Percentiles rank a stretch among this genome's conserved stretches.
phyloP scores from a whole-genome alignment of 2,797 vertebrate species.

The Enoplosus armatus region DNA sequence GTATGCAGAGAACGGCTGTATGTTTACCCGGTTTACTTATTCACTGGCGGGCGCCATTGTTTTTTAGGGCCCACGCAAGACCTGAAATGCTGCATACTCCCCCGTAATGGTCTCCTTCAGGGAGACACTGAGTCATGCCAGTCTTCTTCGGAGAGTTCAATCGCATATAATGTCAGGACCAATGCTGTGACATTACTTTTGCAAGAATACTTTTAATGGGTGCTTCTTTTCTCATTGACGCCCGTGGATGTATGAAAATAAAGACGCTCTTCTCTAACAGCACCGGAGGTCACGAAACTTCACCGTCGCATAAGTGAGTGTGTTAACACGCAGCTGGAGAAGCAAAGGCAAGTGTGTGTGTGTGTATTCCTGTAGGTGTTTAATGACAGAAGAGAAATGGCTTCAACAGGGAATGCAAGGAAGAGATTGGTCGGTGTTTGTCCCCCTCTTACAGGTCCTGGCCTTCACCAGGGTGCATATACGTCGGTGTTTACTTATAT shows the following conservation, averaged over 20 bases:
- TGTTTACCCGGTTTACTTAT: constrained; percentile 44
- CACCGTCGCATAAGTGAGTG: not conserved
- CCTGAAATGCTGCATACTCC: constrained; percentile 13
- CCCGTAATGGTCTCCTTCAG: constrained; percentile 22
- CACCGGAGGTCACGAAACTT: constrained; percentile 1
- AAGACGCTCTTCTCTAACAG: not conserved
- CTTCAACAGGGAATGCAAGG: not conserved
- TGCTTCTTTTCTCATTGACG: constrained; percentile 4
- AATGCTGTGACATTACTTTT: constrained; percentile 26
- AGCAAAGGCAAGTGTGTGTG: not conserved
- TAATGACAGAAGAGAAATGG: not conserved
- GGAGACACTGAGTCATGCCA: constrained; percentile 21
- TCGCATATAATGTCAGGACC: constrained; percentile 15
- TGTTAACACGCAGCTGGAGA: not conserved
- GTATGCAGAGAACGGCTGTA: constrained; percentile 2
- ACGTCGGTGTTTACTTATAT: no score
- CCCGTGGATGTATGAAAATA: not conserved
- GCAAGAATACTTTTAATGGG: constrained; percentile 14
- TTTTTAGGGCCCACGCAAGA: constrained; percentile 29
- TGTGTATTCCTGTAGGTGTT: not conserved
- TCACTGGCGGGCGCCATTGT: constrained; percentile 28
- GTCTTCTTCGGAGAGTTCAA: constrained; percentile 18
- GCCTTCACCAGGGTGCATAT: not conserved
- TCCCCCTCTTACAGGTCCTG: not conserved
- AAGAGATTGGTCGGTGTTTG: not conserved